phyloP scores from a whole-genome alignment of 2,797 vertebrate genomes.

The Enteromius paludinosus region DNA sequence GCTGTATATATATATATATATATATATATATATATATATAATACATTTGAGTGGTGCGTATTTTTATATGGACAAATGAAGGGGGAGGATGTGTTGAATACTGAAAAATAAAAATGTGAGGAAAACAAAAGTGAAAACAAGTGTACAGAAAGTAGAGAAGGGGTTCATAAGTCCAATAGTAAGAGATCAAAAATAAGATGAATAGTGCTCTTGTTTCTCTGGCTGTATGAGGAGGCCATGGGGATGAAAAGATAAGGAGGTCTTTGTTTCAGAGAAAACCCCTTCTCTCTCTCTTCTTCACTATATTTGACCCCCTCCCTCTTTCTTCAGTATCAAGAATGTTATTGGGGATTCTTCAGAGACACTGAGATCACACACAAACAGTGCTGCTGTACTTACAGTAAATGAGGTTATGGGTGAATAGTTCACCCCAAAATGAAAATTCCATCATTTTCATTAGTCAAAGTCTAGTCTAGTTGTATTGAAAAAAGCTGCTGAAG shows the following conservation, averaged over 20 bases:
- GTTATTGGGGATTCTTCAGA: slow-evolving; percentile 16
- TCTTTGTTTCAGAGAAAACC: slow-evolving; percentile 53
- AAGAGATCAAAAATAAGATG: slow-evolving; percentile 32
- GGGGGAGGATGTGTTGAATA: slow-evolving; percentile 28
- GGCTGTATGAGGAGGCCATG: slow-evolving; percentile 36
- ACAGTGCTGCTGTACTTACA: not conserved
- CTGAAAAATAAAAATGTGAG: slow-evolving; percentile 4
- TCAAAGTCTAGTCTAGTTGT: not conserved
- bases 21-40: too few relatives aligned
- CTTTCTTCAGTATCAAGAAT: slow-evolving; percentile 8
- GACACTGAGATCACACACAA: not conserved
- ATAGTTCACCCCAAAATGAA: not conserved
- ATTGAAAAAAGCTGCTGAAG: not conserved
- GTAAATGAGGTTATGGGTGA: not conserved
- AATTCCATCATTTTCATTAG: not conserved
- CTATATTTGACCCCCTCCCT: not conserved
- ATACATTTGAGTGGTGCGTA: not conserved
- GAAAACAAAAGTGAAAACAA: slow-evolving; percentile 14
- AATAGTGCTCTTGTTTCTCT: slow-evolving; percentile 54
- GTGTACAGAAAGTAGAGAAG: slow-evolving; percentile 21
- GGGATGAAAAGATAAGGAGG: slow-evolving; percentile 41
- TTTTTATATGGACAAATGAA: not conserved
- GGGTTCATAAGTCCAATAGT: slow-evolving; percentile 11
- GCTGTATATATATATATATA: too few relatives aligned
- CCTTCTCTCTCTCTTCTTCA: not conserved